phyloP scores from a whole-genome alignment of 2,888 invertebrate genomes.

The Esperia sulphurella region DNA sequence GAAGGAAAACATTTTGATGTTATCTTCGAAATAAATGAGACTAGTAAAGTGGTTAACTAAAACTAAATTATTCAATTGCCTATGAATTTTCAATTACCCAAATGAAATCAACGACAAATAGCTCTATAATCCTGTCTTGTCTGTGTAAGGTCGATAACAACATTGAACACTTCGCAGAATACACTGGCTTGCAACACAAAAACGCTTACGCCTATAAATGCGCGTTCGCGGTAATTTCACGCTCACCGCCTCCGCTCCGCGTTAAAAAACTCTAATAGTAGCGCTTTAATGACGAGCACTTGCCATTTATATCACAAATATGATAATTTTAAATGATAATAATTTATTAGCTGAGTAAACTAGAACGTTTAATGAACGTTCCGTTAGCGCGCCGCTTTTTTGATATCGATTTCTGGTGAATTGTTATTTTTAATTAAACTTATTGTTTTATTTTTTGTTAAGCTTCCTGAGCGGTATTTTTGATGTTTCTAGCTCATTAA shows the following conservation, averaged over 20 bases:
- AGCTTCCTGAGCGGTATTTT: constrained; percentile 16
- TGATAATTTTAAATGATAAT: constrained; percentile 60
- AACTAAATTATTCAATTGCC: too few relatives aligned
- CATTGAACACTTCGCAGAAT: background rate
- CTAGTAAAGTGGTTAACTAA: too few relatives aligned
- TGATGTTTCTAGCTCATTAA: constrained; percentile 8
- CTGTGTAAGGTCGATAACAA: background rate
- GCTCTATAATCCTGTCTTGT: too few relatives aligned
- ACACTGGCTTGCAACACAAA: constrained; percentile 18
- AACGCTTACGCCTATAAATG: constrained; percentile 23
- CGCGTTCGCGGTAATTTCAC: constrained; percentile 57
- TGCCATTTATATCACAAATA: constrained; percentile 54
- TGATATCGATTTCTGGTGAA: constrained; percentile 56
- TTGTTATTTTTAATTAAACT: constrained; percentile 42
- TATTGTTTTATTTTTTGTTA: constrained; percentile 29
- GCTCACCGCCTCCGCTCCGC: constrained; percentile 41
- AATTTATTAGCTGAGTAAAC: constrained; percentile 46
- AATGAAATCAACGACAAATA: too few relatives aligned
- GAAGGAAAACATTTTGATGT: too few relatives aligned
- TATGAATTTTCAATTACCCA: too few relatives aligned
- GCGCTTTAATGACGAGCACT: constrained; percentile 44
- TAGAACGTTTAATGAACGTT: constrained; percentile 60
- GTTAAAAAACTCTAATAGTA: constrained; percentile 57
- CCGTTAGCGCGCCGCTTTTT: constrained; percentile 42
- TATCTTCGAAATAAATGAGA: too few relatives aligned